Percentiles rank a stretch among this genome's conserved stretches.
phyloP scores from a whole-genome alignment of 1,140 invertebrate genomes.

The Protaetia brevitarsis region DNA sequence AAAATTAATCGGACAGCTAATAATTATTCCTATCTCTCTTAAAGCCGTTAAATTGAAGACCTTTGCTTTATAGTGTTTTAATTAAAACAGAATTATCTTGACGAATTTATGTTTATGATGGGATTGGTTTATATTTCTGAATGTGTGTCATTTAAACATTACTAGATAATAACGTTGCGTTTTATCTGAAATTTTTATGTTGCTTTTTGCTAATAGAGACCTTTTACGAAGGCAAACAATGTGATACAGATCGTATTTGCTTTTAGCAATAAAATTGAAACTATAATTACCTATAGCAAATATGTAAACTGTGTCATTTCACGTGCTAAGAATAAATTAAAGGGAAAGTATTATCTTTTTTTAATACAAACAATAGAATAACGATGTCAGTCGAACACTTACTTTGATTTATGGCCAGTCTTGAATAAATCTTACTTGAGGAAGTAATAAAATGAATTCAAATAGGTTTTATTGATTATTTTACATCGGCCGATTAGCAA shows the following conservation, averaged over 20 bases:
- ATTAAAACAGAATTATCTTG: conserved; percentile 14
- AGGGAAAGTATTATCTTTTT: too few species aligned
- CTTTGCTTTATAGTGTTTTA: conserved; percentile 17
- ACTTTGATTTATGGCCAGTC: background rate
- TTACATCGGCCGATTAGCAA: background rate
- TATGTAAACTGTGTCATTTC: too few species aligned
- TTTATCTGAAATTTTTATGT: too few species aligned
- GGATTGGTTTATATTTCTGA: background rate
- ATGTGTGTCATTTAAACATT: conserved; percentile 14
- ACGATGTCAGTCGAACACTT: conserved; percentile 3
- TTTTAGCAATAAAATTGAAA: too few species aligned
- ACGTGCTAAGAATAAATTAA: too few species aligned
- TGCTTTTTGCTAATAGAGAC: too few species aligned
- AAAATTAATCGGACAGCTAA: background rate
- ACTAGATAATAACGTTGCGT: too few species aligned
- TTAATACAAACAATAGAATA: too few species aligned
- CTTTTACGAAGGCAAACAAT: too few species aligned
- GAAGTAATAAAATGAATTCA: conserved; percentile 1
- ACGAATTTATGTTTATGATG: conserved; percentile 8
- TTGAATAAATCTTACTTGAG: background rate
- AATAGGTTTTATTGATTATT: background rate
- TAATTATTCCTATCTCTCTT: background rate
- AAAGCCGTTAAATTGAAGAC: conserved; percentile 9
- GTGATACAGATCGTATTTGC: too few species aligned
- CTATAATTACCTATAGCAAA: too few species aligned